Percentiles rank a stretch among this genome's conserved stretches.
Evolutionary conservation across 2,113 vertebrate species (phyloP).

Genomic region (Trogon melanurus): DNA sequence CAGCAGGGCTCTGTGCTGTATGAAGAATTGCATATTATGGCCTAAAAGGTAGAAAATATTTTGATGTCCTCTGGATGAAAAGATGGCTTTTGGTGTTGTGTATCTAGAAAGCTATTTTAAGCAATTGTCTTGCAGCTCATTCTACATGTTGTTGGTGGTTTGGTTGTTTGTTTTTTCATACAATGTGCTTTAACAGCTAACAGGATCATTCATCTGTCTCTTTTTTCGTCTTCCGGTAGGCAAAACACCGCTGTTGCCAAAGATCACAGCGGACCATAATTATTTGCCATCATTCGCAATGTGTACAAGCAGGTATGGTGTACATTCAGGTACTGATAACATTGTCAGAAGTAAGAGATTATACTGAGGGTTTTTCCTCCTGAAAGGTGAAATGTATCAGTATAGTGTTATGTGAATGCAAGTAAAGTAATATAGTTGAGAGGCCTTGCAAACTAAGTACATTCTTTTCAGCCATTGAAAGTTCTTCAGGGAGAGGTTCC

Average conservation of each 20-base stretch:
- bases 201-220: neutral
- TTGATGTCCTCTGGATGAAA: neutral
- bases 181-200: neutral
- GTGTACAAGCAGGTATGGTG: neutral
- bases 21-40: neutral
- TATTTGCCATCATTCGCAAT: neutral
- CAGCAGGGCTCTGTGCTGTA: neutral
- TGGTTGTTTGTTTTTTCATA: neutral
- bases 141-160: neutral
- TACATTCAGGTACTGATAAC: neutral
- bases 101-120: neutral
- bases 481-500: neutral
- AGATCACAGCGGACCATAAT: neutral
- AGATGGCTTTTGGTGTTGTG: neutral
- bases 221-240: neutral
- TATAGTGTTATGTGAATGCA: neutral
- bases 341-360: neutral
- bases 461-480: no score
- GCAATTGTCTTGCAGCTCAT: neutral
- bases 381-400: neutral
- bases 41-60: neutral
- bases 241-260: neutral
- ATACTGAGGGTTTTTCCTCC: neutral
- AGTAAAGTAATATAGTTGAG: neutral
- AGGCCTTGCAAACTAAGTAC: neutral